Evolutionary conservation across 2,797 vertebrate species (phyloP).

Genomic region (Thunnus albacares): DNA sequence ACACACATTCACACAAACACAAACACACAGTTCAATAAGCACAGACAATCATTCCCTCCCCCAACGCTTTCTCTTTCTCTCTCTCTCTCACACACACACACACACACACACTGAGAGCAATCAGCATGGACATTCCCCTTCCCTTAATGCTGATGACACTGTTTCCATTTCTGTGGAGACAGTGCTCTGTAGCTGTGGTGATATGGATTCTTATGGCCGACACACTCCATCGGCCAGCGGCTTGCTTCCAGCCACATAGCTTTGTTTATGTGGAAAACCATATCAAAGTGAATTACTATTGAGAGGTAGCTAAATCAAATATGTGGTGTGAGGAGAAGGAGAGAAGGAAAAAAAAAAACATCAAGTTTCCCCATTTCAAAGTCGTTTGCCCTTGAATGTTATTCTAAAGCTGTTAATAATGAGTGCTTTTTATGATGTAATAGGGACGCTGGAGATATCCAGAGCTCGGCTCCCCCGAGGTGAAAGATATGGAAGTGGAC

Average conservation of each 20-base stretch:
- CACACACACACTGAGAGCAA: conserved; percentile 54
- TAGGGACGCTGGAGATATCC: conserved; percentile 62
- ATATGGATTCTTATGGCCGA: conserved; percentile 81
- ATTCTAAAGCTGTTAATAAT: conserved; percentile 79
- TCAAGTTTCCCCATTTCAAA: conserved; percentile 80
- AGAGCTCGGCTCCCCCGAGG: conserved; percentile 70
- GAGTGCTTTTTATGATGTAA: conserved; percentile 79
- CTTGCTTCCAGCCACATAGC: conserved; percentile 81
- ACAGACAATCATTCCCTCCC: conserved; percentile 70
- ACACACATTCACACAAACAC: conserved; percentile 51
- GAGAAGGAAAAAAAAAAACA: conserved; percentile 59
- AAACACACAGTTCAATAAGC: conserved; percentile 70
- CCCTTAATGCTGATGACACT: conserved; percentile 81
- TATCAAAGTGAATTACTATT: conserved; percentile 81
- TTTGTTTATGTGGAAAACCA: conserved; percentile 85
- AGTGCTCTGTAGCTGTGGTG: conserved; percentile 69
- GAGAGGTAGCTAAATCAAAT: conserved; percentile 82
- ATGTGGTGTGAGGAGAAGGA: conserved; percentile 61
- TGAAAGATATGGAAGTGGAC: conserved; percentile 72
- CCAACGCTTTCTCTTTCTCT: conserved; percentile 36
- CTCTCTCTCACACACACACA: conserved; percentile 28
- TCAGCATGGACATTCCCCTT: conserved; percentile 72
- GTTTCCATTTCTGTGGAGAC: conserved; percentile 76
- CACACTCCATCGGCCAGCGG: conserved; percentile 80
- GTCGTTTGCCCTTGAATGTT: conserved; percentile 79